Percentiles rank a stretch among this genome's conserved stretches.
Conservation (phyloP, 2,888 invertebrate genomes). For the Conops quadrifasciatus region DNA sequence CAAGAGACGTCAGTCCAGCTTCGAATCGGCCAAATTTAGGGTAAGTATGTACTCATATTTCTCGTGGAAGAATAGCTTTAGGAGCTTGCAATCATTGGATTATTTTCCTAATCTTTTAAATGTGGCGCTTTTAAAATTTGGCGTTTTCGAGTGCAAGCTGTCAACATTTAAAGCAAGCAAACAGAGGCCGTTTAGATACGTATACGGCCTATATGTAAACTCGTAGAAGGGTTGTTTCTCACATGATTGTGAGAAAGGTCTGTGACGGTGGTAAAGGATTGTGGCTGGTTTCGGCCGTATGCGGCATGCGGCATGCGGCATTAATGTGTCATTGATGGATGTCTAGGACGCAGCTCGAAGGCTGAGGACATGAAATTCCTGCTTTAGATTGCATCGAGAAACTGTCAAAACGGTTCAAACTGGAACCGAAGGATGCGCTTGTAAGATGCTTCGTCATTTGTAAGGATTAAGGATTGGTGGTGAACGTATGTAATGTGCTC, state of each 20-base stretch:
- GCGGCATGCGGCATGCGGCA: too few species aligned
- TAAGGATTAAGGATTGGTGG: constrained; percentile 29
- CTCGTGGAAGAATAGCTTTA: too few species aligned
- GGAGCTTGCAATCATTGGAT: too few species aligned
- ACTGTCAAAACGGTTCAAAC: neutral
- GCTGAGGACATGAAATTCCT: constrained; percentile 28
- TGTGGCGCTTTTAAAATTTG: too few species aligned
- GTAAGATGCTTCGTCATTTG: constrained; percentile 28
- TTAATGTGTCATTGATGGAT: constrained; percentile 40
- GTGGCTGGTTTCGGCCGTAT: constrained; percentile 28
- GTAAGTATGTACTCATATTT: too few species aligned
- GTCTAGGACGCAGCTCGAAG: neutral
- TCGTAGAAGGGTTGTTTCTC: constrained; percentile 30
- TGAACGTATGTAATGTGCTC: neutral
- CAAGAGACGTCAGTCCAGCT: too few species aligned
- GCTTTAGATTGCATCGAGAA: constrained; percentile 25
- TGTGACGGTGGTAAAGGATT: neutral
- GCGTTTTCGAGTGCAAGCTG: too few species aligned
- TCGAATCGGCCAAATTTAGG: too few species aligned
- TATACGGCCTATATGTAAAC: too few species aligned
- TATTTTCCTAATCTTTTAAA: too few species aligned
- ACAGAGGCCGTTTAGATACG: too few species aligned
- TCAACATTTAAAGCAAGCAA: too few species aligned
- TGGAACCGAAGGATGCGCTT: constrained; percentile 4
- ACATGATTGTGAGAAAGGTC: constrained; percentile 22